Base-by-base conservation (phyloP, 2,888 invertebrate species). In the Phengaris alcon region DNA sequence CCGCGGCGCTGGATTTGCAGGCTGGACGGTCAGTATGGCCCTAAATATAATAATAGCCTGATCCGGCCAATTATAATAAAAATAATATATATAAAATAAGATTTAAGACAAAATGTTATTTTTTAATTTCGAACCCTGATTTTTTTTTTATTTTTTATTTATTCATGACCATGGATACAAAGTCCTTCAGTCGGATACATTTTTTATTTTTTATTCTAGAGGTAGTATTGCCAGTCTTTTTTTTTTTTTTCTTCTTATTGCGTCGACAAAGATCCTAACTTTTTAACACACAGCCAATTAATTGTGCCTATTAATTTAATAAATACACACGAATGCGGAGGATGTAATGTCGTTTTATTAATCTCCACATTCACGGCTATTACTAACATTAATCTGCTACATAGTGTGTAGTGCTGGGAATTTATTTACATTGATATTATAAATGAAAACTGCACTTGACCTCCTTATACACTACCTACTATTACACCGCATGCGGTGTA, bases 341-440 rank as follows among this genome's bases (percentile, higher is more conserved):
- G n/a, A 44, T 46, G 22, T 51, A 70, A 70, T 52, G 52, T 54
- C 52, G 35, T 22, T 72, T 52, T 72, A 72, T 70, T 70, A 51
- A 70, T 72, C 52, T 52, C 35, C 35, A 72, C 52, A 72, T 35
- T 72, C 35, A 12, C 72, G 15, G 72, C 72, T 52, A 52, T 51
- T 72, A 54, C 52, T 72, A 13, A 72, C 22, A 54, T 72, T 72
- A 72, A 52, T 72, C 48, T 48, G 72, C 22, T 22, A 72, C 52
- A 44, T 52, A 70, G 22, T 72, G 54, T 72, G 15, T 52, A 13
- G 22, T 35, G 22, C 54, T 72, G 35, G 35, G 52, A 72, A 12
- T 72, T 54, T 54, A 72, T 52, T 72, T 6, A 72, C 51, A 72
- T 35, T 15, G 52, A 68, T 68, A 68, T 15, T 68, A 70, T 70